Evolutionary conservation across 2,113 vertebrate species (phyloP).

Genomic region (Caretta caretta): DNA sequence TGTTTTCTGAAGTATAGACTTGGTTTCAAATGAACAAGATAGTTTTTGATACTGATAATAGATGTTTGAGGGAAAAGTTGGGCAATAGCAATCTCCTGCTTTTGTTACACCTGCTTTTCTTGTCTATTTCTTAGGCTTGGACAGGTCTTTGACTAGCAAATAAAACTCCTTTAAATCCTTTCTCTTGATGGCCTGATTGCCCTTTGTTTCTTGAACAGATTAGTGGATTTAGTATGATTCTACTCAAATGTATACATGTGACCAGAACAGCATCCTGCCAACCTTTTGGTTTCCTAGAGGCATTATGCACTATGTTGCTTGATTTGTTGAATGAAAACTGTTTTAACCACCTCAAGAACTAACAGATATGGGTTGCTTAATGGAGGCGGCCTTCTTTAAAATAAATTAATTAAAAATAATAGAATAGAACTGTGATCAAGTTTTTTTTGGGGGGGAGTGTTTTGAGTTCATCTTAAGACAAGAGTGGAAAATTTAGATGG

Average conservation of each 20-base stretch:
- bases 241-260: not conserved
- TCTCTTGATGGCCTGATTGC: not conserved
- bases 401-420: too few relatives aligned
- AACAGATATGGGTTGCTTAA: too few relatives aligned
- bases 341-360: too few relatives aligned
- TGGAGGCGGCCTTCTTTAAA: too few relatives aligned
- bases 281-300: not conserved
- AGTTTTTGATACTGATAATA: not conserved
- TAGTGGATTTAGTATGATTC: not conserved
- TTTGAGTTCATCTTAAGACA: not conserved
- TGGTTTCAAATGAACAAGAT: not conserved
- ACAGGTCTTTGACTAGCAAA: not conserved
- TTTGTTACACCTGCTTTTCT: not conserved
- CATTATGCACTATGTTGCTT: not conserved
- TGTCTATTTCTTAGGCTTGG: not conserved
- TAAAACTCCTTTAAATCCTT: not conserved
- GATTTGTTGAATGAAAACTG: not conserved
- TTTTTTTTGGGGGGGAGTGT: too few relatives aligned
- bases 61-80: not conserved
- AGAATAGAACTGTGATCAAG: too few relatives aligned
- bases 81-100: not conserved
- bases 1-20: rapidly evolving
- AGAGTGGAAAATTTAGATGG: not conserved
- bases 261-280: not conserved
- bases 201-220: not conserved